Evolutionary conservation across 1,140 invertebrate genomes (phyloP), one percentile per base, ranked within the genome.

Genomic region (Hyposmocoma kahamanoa): DNA sequence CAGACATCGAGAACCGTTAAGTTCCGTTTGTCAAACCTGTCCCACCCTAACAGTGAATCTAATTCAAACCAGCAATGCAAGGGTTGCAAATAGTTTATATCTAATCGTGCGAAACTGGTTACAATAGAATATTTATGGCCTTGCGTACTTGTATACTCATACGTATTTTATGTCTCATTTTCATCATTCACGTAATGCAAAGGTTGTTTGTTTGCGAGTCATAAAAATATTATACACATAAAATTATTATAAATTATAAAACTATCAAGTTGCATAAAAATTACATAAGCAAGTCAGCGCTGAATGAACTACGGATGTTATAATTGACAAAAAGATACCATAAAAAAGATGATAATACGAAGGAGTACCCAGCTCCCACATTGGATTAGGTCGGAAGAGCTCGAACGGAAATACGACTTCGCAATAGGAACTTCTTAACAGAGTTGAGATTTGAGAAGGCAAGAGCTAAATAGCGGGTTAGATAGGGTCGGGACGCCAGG

Each of bases 31-130:
- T 34, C 54, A 75, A 82, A 82, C 72, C 74, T 66, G 77, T 73
- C 66, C 50, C 48, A 51, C 53, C 64, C 66, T 47, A 72, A 59
- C 56, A 53, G 54, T 58, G 47, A 67, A 71, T 66, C 46, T 57
- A 70, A 62, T 59, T 59, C 65, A 71, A 73, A 79, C 60, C 62
- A 57, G 71, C 76, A 72, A 46, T 72, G 76, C 78, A 82, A 68
- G 78, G 81, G 81, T 78, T 75, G 76, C 76, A 71, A 81, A 82
- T 79, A 76, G 69, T 62, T 56, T 67, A 72, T 67, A 42, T 62
- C 62, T 72, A 72, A 72, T 71, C 62, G 62, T 72, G 61, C 59
- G 56, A 58, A 78, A 83, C 73, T 60, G 60, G 74, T 72, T 67
- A 56, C 42, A 49, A 56, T 54, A 45, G 63, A 58, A 63, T 70